Evolutionary conservation across 2,888 invertebrate genomes (phyloP).

Genomic region (Parnassius glacialis): DNA sequence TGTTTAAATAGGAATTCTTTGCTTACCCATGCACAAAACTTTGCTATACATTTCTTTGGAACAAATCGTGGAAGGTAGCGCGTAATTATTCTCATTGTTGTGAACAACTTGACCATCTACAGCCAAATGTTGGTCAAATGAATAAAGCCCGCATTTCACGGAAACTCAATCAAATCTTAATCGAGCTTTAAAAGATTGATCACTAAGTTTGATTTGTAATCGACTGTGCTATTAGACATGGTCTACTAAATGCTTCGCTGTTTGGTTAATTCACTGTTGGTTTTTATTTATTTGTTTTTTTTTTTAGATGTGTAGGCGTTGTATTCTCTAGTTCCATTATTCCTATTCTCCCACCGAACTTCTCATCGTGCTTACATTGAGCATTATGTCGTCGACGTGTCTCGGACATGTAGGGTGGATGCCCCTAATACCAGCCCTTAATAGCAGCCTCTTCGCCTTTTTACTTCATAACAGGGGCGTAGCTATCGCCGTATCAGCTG

Average conservation of each 20-base stretch:
- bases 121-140: conserved; percentile 22
- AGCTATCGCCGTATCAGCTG: too few relatives aligned
- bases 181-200: conserved; percentile 23
- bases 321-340: too few relatives aligned
- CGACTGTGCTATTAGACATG: conserved; percentile 20
- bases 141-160: conserved; percentile 24
- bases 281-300: not conserved
- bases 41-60: conserved; percentile 17
- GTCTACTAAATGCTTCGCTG: conserved; percentile 15
- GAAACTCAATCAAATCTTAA: conserved; percentile 23
- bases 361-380: too few relatives aligned
- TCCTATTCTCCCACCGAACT: too few relatives aligned
- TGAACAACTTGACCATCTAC: conserved; percentile 22
- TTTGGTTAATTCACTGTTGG: conserved; percentile 12
- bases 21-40: not conserved
- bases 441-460: too few relatives aligned
- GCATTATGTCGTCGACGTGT: too few relatives aligned
- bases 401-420: too few relatives aligned
- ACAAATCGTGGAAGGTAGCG: conserved; percentile 27
- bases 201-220: conserved; percentile 18
- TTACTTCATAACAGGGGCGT: too few relatives aligned
- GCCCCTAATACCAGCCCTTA: too few relatives aligned
- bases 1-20: not conserved
- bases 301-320: too few relatives aligned
- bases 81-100: conserved; percentile 29